Base-by-base conservation (phyloP, 2,888 invertebrate genomes). In the Cactoblastis cactorum region DNA sequence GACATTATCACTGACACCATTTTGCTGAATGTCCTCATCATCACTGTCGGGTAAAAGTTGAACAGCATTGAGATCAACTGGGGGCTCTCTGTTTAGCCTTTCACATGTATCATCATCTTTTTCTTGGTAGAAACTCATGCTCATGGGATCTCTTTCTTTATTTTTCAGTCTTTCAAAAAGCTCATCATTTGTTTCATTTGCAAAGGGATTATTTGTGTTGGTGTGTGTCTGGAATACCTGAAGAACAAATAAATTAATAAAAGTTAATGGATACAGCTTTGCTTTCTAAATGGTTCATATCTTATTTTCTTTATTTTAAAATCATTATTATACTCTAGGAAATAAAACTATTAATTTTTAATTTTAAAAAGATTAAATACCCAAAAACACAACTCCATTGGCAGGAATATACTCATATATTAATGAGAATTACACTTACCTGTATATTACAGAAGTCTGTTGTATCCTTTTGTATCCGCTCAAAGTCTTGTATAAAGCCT, bases 51-150 rank as follows among this genome's bases (percentile, higher is more conserved):
- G 92, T 43, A 92, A 66, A 14, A 79, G 64, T 59, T 92, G 92
- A 17, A 92, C 92, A 56, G 92, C 90, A 69, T 92, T 92, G 22
- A 92, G 81, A 72, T 92, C 92, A 39, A 92, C 91, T 41, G 83
- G 84, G 63, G 87, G 78, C 49, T 75, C 77, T 61, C 72, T 77
- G 33, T 70, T 57, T 49, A 82, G 77, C 49, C 83, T 77, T 62
- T 89, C 89, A 67, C 86, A 85, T 1, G 88, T 87, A 55, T 90
- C 91, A 59, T 91, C 90, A 61, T 90, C 91, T 67, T 92, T 91
- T 64, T 92, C 92, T 65, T 92, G 92, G 65, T 92, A 92, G 71
- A 92, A 92, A 50, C 92, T 92, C 91, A 91, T 92, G 56, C 91
- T 92, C 92, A 92, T 92, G 12, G 92, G 92, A 78, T 92, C 92